phyloP scores from a whole-genome alignment of 2,113 vertebrate genomes.

The Megaleporinus macrocephalus region DNA sequence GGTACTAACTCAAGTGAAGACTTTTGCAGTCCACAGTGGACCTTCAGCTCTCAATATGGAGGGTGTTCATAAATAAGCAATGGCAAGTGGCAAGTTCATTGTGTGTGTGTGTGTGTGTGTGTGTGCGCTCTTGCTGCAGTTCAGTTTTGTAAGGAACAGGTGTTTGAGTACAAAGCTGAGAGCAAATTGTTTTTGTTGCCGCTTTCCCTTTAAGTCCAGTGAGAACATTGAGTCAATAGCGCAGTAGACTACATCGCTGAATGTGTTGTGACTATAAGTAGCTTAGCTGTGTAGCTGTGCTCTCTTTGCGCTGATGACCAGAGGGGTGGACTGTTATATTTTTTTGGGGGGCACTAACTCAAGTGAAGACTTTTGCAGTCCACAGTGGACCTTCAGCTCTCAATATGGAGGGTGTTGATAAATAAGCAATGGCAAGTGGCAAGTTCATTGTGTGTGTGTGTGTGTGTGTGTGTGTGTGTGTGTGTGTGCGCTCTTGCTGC shows the following conservation, averaged over 20 bases:
- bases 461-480: background rate
- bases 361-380: background rate
- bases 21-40: background rate
- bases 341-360: background rate
- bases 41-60: background rate
- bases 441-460: background rate
- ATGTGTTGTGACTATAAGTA: background rate
- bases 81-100: background rate
- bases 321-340: background rate
- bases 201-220: background rate
- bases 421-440: too few relatives aligned
- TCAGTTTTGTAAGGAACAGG: background rate
- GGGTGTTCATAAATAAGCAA: background rate
- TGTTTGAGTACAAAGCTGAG: constrained; percentile 37
- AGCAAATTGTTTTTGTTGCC: constrained; percentile 46
- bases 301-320: background rate
- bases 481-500: background rate
- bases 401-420: background rate
- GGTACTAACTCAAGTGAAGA: background rate
- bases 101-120: background rate
- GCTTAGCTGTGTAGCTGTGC: too few relatives aligned
- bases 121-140: background rate
- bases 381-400: background rate
- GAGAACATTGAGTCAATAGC: background rate
- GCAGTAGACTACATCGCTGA: background rate